These are phyloP conservation scores for Falcaria lacertinaria DNA, from an alignment of 2,888 invertebrate species.

Conservation along the genomic window DNA sequence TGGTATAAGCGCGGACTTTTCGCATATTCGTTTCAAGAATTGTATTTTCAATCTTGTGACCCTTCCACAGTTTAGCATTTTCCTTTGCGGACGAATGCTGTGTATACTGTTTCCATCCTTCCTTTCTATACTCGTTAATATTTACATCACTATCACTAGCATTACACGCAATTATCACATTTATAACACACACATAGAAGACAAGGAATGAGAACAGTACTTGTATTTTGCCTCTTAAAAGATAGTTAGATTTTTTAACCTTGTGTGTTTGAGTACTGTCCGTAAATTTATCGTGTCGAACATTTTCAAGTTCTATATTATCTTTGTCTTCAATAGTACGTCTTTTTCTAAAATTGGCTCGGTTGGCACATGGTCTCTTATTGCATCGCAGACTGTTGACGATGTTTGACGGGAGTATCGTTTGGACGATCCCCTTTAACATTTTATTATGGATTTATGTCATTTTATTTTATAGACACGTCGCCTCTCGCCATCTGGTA, in stretches of 20 bases:
- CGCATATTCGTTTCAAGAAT: slow-evolving; percentile 33
- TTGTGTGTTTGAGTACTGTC: slow-evolving; percentile 68
- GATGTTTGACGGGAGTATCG: slow-evolving; percentile 57
- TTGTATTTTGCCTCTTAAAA: slow-evolving; percentile 31
- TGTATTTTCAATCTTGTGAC: slow-evolving; percentile 38
- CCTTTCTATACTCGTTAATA: slow-evolving; percentile 40
- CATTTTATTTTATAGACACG: slow-evolving; percentile 52
- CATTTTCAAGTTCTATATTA: slow-evolving; percentile 21
- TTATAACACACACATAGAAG: slow-evolving; percentile 62
- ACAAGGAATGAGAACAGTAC: slow-evolving; percentile 53
- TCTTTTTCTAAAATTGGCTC: slow-evolving; percentile 47
- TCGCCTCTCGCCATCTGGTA: slow-evolving; percentile 26
- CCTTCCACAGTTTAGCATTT: slow-evolving; percentile 35
- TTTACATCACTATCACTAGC: slow-evolving; percentile 64
- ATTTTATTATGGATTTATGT: slow-evolving; percentile 59
- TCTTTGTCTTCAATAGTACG: slow-evolving; percentile 19
- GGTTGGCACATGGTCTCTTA: slow-evolving; percentile 37
- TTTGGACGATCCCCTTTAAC: slow-evolving; percentile 66
- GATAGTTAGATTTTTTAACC: slow-evolving; percentile 46
- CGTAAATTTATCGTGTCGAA: slow-evolving; percentile 42
- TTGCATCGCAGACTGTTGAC: slow-evolving; percentile 39
- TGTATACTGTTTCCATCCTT: slow-evolving; percentile 23
- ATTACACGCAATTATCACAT: slow-evolving; percentile 75
- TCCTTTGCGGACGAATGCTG: slow-evolving; percentile 32
- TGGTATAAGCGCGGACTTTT: slow-evolving; percentile 36